Evolutionary conservation across 2,797 vertebrate species (phyloP), one percentile per base, ranked within the genome.

Genomic region (Characodon lateralis): DNA sequence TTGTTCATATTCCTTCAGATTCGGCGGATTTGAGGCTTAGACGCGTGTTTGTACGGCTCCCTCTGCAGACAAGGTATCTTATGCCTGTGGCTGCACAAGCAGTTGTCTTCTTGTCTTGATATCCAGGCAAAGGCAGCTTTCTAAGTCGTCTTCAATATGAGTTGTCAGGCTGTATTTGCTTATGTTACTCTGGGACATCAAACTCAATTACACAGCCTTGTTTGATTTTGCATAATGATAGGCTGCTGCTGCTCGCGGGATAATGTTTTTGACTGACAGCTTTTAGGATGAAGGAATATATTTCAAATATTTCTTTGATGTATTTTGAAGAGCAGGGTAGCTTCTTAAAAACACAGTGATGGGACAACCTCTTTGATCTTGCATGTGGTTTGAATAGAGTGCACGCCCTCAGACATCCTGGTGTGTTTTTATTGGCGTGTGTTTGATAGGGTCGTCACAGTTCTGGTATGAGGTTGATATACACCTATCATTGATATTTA

Each of bases 211-310:
- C 87, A 82, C 84, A 86, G 90, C 88, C 92, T 92, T 93, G 94
- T 94, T 93, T 94, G 94, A 94, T 91, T 94, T 90, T 93, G 88
- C 92, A 94, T 94, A 93, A 91, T 93, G 85, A 92, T 85, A 86
- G 77, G 82, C 89, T 91, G 88, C 89, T 85, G 86, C 85, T 90
- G 87, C 87, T 91, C 86, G 78, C 87, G 83, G 85, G 82, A 92
- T 93, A 86, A 92, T 83, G 86, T 89, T 76, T 83, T 73, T 89
- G 90, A 93, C 80, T 92, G 93, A 93, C 92, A 89, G 89, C 84
- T 59, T 53, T 81, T 81, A 88, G 87, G 85, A 91, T 86, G 80
- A 87, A 80, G 35, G 82, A 87, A 90, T 83, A 75, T 35, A 83
- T 82, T 85, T 76, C 58, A 78, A 78, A 89, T 79, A 80, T 82